These are phyloP conservation scores for Tiliacea citrago DNA, from an alignment of 2,888 invertebrate genomes.

Conservation along the genomic window DNA sequence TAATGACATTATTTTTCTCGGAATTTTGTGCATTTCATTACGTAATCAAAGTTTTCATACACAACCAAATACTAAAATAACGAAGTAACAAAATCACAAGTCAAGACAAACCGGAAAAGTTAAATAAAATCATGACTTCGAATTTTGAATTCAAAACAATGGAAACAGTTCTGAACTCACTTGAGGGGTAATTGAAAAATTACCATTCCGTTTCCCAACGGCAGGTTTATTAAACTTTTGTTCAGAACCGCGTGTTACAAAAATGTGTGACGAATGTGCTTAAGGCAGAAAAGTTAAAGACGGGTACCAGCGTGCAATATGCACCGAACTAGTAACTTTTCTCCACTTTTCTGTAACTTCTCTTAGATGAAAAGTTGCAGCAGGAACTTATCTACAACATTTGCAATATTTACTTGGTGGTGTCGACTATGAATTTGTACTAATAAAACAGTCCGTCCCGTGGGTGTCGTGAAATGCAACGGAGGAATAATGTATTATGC, in stretches of 20 bases:
- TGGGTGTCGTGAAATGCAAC: slow-evolving; percentile 36
- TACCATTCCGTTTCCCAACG: slow-evolving; percentile 68
- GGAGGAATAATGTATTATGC: slow-evolving; percentile 31
- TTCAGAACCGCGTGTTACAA: slow-evolving; percentile 33
- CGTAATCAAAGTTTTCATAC: neutral
- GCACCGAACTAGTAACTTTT: slow-evolving; percentile 24
- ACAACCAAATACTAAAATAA: slow-evolving; percentile 2
- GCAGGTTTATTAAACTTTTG: slow-evolving; percentile 60
- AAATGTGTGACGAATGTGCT: slow-evolving; percentile 37
- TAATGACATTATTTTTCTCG: neutral
- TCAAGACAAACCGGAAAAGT: slow-evolving; percentile 34
- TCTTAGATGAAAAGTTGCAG: slow-evolving; percentile 24
- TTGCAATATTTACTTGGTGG: slow-evolving; percentile 56
- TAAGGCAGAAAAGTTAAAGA: slow-evolving; percentile 20
- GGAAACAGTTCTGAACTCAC: slow-evolving; percentile 57
- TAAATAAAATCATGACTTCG: slow-evolving; percentile 37
- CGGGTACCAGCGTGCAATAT: slow-evolving; percentile 37
- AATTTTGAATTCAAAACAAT: slow-evolving; percentile 47
- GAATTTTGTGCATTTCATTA: neutral
- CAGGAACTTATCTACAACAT: slow-evolving; percentile 55
- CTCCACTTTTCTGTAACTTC: slow-evolving; percentile 20
- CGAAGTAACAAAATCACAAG: slow-evolving; percentile 9
- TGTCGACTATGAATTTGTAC: slow-evolving; percentile 24
- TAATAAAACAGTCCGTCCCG: slow-evolving; percentile 27
- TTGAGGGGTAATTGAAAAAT: slow-evolving; percentile 71